Evolutionary conservation across 2,888 invertebrate species (phyloP).

Genomic region (Ischnura elegans): DNA sequence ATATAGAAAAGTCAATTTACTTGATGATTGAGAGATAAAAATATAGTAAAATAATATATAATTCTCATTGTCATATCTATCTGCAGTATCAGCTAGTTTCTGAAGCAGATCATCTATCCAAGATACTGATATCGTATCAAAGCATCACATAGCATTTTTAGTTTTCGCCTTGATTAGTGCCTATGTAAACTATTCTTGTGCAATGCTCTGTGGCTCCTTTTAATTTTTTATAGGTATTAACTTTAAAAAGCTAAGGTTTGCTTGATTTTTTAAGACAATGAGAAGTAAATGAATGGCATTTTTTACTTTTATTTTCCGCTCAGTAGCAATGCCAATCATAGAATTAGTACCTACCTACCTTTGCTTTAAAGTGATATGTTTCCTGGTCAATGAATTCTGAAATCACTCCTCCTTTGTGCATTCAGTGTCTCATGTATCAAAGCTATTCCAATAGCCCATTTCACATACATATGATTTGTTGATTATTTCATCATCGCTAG

Average conservation of each 20-base stretch:
- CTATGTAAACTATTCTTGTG: background rate
- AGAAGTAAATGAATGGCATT: slow-evolving; percentile 12
- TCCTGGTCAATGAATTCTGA: background rate
- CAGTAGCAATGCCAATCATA: background rate
- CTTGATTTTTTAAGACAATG: slow-evolving; percentile 69
- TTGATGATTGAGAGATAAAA: too few relatives aligned
- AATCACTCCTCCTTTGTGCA: background rate
- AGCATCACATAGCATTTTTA: background rate
- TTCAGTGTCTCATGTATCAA: background rate
- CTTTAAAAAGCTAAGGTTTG: slow-evolving; percentile 8
- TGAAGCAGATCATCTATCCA: background rate
- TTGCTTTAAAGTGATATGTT: background rate
- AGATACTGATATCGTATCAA: background rate
- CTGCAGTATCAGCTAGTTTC: background rate
- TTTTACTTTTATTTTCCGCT: background rate
- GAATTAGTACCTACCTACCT: background rate
- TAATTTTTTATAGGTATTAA: background rate
- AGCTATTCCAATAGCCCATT: background rate
- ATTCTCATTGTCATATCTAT: background rate
- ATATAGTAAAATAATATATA: background rate
- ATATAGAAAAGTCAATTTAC: too few relatives aligned
- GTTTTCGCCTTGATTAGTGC: background rate
- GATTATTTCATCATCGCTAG: background rate
- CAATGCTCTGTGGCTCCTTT: slow-evolving; percentile 1
- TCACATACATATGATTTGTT: background rate